Evolutionary conservation across 2,888 invertebrate species (phyloP).

Genomic region (Penaeus monodon): DNA sequence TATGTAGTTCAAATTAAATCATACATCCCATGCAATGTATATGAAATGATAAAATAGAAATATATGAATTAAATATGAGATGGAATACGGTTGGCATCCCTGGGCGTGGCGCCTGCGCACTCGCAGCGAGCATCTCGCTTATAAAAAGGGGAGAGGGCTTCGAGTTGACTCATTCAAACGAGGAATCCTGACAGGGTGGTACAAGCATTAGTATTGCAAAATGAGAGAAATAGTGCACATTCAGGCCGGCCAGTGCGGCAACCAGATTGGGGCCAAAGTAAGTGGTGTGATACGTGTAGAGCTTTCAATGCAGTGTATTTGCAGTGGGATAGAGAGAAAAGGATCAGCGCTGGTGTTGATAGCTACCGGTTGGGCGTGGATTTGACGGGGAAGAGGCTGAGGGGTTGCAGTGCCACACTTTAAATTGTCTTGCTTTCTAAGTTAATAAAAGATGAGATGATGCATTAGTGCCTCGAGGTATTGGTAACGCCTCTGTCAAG

Average conservation of each 20-base stretch:
- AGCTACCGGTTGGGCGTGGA: too few relatives aligned
- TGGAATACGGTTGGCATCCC: constrained; percentile 15
- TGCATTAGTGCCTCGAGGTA: too few relatives aligned
- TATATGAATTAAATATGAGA: not conserved
- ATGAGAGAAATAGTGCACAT: constrained; percentile 98
- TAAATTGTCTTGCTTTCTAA: too few relatives aligned
- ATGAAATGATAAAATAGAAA: not conserved
- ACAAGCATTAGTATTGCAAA: constrained; percentile 69
- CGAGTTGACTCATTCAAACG: constrained; percentile 38
- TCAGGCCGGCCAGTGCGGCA: constrained; percentile 95
- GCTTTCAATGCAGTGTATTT: not conserved
- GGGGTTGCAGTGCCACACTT: too few relatives aligned
- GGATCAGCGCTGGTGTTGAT: not conserved
- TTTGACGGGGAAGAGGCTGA: too few relatives aligned
- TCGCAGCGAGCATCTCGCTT: not conserved
- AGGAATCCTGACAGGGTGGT: constrained; percentile 14
- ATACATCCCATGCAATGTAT: not conserved
- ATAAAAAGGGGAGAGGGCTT: not conserved
- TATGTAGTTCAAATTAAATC: too few relatives aligned
- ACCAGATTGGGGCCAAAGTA: constrained; percentile 96
- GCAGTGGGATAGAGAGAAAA: not conserved
- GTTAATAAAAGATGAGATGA: too few relatives aligned
- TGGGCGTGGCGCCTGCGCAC: constrained; percentile 21
- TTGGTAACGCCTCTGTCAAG: too few relatives aligned
- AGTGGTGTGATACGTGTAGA: constrained; percentile 50